phyloP scores from a whole-genome alignment of 2,888 invertebrate genomes.

The Hoplodrina ambigua region DNA sequence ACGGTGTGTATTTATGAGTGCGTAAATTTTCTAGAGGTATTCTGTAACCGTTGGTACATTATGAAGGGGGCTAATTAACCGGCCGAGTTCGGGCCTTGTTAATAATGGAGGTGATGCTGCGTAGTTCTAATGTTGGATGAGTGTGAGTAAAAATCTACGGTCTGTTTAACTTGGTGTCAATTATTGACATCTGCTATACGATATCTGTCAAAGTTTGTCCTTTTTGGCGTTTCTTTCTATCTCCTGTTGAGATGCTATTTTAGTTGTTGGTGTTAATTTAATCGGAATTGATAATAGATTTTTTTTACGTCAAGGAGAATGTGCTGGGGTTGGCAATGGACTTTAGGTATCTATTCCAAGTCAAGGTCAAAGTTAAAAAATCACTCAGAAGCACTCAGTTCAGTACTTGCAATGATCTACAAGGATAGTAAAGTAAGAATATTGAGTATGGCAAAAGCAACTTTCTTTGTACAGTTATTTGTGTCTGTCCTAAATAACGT shows the following conservation, averaged over 20 bases:
- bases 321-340: too few species aligned
- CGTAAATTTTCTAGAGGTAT: slow-evolving; percentile 85
- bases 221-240: background rate
- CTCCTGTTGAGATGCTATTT: background rate
- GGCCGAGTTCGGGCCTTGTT: slow-evolving; percentile 72
- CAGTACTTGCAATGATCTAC: too few species aligned
- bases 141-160: slow-evolving; percentile 55
- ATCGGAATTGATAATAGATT: background rate
- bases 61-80: slow-evolving; percentile 89
- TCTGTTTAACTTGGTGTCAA: slow-evolving; percentile 31
- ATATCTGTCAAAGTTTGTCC: background rate
- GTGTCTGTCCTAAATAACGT: background rate
- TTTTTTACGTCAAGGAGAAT: too few species aligned
- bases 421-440: background rate
- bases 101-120: slow-evolving; percentile 72
- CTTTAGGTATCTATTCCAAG: too few species aligned
- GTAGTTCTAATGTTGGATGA: slow-evolving; percentile 69
- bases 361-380: too few species aligned
- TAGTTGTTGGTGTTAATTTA: background rate
- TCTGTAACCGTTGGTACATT: slow-evolving; percentile 86
- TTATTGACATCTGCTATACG: slow-evolving; percentile 24
- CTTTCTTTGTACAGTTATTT: background rate
- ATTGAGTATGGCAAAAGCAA: background rate
- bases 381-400: too few species aligned
- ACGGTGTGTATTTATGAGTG: slow-evolving; percentile 84